These are phyloP conservation scores for Chesias legatella DNA, from an alignment of 2,888 invertebrate species.

Conservation along the genomic window DNA sequence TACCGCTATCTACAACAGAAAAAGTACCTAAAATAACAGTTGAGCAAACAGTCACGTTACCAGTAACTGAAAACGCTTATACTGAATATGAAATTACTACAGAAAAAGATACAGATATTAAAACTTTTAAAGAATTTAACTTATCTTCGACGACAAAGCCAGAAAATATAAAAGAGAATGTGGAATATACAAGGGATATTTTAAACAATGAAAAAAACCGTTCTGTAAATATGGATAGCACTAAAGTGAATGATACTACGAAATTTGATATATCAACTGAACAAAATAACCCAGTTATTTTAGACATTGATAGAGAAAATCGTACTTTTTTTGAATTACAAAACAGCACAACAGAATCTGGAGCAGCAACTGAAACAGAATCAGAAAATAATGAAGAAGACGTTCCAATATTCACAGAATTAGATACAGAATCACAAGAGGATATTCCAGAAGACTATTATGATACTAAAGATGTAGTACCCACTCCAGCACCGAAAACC, in stretches of 20 bases:
- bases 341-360: constrained; percentile 25
- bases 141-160: constrained; percentile 1
- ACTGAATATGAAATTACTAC: constrained; percentile 26
- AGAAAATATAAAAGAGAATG: neutral
- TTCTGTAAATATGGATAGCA: constrained; percentile 3
- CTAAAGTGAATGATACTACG: neutral
- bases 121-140: constrained; percentile 9
- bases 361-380: constrained; percentile 39
- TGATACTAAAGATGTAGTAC: constrained; percentile 64
- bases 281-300: constrained; percentile 2
- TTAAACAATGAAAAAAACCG: neutral
- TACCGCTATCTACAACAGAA: constrained; percentile 57
- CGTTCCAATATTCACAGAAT: constrained; percentile 59
- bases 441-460: constrained; percentile 73
- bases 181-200: neutral
- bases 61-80: constrained; percentile 44
- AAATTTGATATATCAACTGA: neutral
- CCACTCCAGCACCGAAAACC: constrained; percentile 64
- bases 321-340: neutral
- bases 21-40: constrained; percentile 46
- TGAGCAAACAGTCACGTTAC: constrained; percentile 51
- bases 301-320: neutral
- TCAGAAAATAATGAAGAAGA: constrained; percentile 39
- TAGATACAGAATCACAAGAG: constrained; percentile 53
- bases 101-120: constrained; percentile 16